Conservation (phyloP, 2,113 vertebrate genomes). For the Centropus bengalensis region DNA sequence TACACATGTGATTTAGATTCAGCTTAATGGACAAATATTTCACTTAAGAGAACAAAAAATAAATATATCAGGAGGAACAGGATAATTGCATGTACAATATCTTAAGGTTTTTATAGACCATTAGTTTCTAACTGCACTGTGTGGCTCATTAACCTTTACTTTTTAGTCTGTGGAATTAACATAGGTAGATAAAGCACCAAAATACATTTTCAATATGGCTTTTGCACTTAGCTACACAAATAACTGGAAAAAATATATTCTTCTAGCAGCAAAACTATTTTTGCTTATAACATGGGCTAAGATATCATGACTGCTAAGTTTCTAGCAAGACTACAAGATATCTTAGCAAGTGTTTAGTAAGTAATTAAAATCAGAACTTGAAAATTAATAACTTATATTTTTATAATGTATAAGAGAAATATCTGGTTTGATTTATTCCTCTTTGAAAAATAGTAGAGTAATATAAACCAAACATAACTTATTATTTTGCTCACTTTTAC, state of each 20-base stretch:
- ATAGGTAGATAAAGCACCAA: background rate
- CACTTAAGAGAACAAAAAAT: background rate
- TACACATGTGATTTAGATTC: background rate
- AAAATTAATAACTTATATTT: background rate
- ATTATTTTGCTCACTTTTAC: background rate
- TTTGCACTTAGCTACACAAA: background rate
- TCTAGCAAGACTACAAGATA: background rate
- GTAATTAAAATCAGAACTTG: background rate
- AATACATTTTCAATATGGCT: background rate
- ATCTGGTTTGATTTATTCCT: background rate
- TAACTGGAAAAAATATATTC: background rate
- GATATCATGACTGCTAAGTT: background rate
- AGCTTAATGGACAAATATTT: background rate
- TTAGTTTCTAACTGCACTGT: background rate
- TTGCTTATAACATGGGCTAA: background rate
- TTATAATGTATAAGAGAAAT: background rate
- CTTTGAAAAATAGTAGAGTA: background rate
- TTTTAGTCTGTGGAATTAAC: background rate
- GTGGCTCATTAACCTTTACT: constrained; percentile 28
- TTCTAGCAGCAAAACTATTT: background rate
- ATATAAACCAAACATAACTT: background rate
- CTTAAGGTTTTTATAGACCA: background rate
- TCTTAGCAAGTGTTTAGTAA: background rate
- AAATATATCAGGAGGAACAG: background rate
- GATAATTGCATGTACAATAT: background rate